phyloP scores from a whole-genome alignment of 2,888 invertebrate species.

The Polyommatus icarus region DNA sequence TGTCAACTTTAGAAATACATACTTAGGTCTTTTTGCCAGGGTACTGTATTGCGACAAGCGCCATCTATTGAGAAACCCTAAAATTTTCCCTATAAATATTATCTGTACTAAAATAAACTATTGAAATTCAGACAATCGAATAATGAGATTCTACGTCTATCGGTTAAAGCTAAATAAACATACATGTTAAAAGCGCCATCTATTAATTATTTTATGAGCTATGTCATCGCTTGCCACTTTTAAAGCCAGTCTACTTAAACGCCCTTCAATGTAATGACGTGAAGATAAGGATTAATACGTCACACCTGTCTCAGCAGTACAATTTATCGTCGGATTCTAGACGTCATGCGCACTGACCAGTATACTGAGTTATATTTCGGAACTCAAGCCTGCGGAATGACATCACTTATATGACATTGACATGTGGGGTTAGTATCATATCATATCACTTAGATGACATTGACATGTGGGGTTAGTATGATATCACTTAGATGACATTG shows the following conservation, averaged over 20 bases:
- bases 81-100: background rate
- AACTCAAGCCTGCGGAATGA: too few relatives aligned
- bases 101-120: slow-evolving; percentile 4
- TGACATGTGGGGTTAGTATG: too few relatives aligned
- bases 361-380: too few relatives aligned
- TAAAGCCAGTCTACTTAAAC: background rate
- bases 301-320: too few relatives aligned
- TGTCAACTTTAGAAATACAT: too few relatives aligned
- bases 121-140: background rate
- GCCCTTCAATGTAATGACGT: background rate
- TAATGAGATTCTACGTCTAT: background rate
- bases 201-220: background rate
- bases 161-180: slow-evolving; percentile 12
- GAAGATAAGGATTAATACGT: too few relatives aligned
- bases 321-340: too few relatives aligned
- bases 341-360: too few relatives aligned
- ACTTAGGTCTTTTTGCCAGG: background rate
- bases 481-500: too few relatives aligned
- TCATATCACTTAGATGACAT: too few relatives aligned
- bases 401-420: too few relatives aligned
- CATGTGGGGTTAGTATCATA: too few relatives aligned
- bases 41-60: background rate
- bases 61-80: slow-evolving; percentile 1
- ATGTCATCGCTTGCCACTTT: background rate
- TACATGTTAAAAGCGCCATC: background rate